Conservation (phyloP, 2,888 invertebrate species). For the Rotaria magnacalcarata region DNA sequence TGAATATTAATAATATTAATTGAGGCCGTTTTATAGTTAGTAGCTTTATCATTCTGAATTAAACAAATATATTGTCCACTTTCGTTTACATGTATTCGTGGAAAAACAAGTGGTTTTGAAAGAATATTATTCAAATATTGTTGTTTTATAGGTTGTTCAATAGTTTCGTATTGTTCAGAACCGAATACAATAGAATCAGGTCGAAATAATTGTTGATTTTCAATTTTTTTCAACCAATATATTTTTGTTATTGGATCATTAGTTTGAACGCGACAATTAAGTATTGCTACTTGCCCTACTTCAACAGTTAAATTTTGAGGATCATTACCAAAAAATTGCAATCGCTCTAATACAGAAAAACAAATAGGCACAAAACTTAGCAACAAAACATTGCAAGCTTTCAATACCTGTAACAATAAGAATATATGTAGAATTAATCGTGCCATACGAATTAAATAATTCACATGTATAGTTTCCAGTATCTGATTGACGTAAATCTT, state of each 20-base stretch:
- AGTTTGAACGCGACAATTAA: constrained; percentile 6
- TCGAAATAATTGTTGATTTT: not conserved
- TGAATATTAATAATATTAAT: not conserved
- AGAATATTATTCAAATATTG: not conserved
- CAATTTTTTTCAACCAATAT: not conserved
- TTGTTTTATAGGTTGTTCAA: not conserved
- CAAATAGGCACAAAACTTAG: not conserved
- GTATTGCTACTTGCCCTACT: not conserved
- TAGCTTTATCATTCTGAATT: constrained; percentile 17
- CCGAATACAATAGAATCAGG: not conserved
- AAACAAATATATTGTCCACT: not conserved
- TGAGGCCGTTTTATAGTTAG: not conserved
- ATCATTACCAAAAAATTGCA: constrained; percentile 32
- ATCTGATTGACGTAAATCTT: constrained; percentile 27
- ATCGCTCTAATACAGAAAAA: not conserved
- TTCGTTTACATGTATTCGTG: not conserved
- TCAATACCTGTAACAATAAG: constrained; percentile 19
- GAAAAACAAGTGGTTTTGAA: constrained; percentile 6
- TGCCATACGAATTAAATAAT: not conserved
- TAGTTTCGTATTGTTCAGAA: not conserved
- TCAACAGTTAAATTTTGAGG: constrained; percentile 7
- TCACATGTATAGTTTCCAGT: constrained; percentile 35
- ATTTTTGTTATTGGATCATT: not conserved
- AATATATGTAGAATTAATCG: not conserved
- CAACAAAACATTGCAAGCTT: too few species aligned